Evolutionary conservation across 1,140 invertebrate genomes (phyloP).

Genomic region (Maniola jurtina): DNA sequence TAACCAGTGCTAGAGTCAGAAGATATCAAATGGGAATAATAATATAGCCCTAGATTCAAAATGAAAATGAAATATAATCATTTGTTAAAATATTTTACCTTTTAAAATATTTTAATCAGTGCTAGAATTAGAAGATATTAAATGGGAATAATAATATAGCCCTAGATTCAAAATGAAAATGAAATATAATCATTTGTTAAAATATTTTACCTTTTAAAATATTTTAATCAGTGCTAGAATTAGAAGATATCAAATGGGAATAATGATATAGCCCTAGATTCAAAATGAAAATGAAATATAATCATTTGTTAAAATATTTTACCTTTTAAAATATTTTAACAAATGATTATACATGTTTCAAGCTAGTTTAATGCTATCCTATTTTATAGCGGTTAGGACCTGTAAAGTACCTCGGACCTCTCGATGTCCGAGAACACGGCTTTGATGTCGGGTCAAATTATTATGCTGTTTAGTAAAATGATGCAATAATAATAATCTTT

Average conservation of each 20-base stretch:
- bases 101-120: not conserved
- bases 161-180: not conserved
- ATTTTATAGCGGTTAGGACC: constrained; percentile 29
- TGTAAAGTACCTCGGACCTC: constrained; percentile 24
- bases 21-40: not conserved
- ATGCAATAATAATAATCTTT: not conserved
- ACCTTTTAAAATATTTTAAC: not conserved
- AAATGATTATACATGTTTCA: not conserved
- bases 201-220: not conserved
- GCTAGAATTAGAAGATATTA: too few species aligned
- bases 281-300: not conserved
- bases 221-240: not conserved
- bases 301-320: not conserved
- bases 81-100: not conserved
- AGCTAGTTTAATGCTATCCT: constrained; percentile 20
- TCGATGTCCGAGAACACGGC: constrained; percentile 21
- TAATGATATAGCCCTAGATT: too few species aligned
- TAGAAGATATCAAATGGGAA: not conserved
- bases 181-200: not conserved
- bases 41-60: too few species aligned
- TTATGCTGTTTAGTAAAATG: constrained; percentile 15
- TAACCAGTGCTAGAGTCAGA: too few species aligned
- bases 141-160: too few species aligned
- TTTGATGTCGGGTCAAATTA: constrained; percentile 28
- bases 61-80: not conserved